Evolutionary conservation across 2,797 vertebrate genomes (phyloP).

Genomic region (Selene dorsalis): DNA sequence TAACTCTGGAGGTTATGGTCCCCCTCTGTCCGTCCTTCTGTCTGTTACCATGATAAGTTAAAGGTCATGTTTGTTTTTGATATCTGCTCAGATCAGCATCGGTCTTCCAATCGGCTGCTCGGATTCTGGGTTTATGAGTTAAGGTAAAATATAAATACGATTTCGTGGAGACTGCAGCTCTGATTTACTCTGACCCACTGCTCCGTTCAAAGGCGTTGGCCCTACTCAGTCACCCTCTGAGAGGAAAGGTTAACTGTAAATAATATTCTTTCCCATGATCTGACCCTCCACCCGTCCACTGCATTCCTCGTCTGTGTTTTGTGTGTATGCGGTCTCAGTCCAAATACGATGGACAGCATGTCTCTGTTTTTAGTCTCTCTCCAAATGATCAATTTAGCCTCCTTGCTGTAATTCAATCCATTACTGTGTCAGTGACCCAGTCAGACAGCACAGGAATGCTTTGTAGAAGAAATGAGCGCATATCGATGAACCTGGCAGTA

Average conservation of each 20-base stretch:
- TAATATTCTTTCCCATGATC: neutral
- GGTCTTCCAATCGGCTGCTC: slow-evolving; percentile 1
- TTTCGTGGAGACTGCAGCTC: neutral
- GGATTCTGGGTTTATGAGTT: slow-evolving; percentile 4
- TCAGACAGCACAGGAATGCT: slow-evolving; percentile 10
- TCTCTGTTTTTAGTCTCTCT: slow-evolving; percentile 9
- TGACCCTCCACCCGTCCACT: neutral
- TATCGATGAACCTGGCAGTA: neutral
- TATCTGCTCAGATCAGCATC: slow-evolving; percentile 10
- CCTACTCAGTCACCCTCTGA: neutral
- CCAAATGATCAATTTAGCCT: slow-evolving; percentile 14
- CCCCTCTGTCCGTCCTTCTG: neutral
- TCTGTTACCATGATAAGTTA: slow-evolving; percentile 6
- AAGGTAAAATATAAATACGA: neutral
- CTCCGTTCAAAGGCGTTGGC: neutral
- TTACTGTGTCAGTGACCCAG: neutral
- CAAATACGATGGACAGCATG: neutral
- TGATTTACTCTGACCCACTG: neutral
- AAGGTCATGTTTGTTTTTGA: slow-evolving; percentile 16
- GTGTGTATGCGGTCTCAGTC: neutral
- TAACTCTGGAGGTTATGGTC: slow-evolving; percentile 3
- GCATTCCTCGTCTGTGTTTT: neutral
- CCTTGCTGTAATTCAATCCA: slow-evolving; percentile 18
- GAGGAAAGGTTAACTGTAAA: neutral
- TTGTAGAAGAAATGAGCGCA: neutral